A percentile compares a stretch with the other conserved stretches of the same genome.
These are phyloP conservation scores for Ditula angustiorana DNA, from an alignment of 2,888 invertebrate genomes.

Conservation along the genomic window DNA sequence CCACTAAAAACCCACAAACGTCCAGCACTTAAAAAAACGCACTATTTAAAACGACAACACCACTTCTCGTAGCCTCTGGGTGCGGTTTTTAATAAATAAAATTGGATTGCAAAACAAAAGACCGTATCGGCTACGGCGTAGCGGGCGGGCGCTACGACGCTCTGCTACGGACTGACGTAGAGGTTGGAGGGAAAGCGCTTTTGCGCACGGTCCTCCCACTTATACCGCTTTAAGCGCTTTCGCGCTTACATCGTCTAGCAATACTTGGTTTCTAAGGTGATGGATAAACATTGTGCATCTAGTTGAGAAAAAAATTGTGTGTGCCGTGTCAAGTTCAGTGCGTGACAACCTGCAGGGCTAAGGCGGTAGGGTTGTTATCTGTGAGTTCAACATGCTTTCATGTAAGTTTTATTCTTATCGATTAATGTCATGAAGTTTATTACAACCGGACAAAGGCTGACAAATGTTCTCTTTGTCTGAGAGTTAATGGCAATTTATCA, in stretches of 20 bases:
- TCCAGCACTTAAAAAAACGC: conserved; percentile 28
- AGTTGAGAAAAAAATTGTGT: neutral
- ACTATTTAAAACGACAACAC: conserved; percentile 13
- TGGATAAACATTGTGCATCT: conserved; percentile 10
- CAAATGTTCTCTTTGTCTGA: no score
- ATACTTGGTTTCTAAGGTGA: neutral
- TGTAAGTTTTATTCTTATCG: neutral
- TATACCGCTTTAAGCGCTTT: conserved; percentile 26
- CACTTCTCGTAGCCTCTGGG: conserved; percentile 30
- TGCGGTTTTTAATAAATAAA: conserved; percentile 64
- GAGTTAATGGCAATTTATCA: no score
- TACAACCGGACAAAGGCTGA: neutral
- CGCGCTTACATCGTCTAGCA: conserved; percentile 12
- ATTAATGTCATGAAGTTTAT: neutral
- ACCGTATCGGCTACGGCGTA: conserved; percentile 40
- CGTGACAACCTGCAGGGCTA: neutral
- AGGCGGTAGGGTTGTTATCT: neutral
- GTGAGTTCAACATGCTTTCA: neutral
- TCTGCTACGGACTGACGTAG: conserved; percentile 43
- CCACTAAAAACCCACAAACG: neutral
- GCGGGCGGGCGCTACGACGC: conserved; percentile 54
- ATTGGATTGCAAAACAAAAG: conserved; percentile 53
- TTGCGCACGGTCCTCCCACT: conserved; percentile 36
- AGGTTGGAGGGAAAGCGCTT: conserved; percentile 41
- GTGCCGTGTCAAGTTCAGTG: conserved; percentile 5